These are phyloP conservation scores for Embiotoca jacksoni DNA, from an alignment of 2,113 vertebrate genomes.

Conservation along the genomic window DNA sequence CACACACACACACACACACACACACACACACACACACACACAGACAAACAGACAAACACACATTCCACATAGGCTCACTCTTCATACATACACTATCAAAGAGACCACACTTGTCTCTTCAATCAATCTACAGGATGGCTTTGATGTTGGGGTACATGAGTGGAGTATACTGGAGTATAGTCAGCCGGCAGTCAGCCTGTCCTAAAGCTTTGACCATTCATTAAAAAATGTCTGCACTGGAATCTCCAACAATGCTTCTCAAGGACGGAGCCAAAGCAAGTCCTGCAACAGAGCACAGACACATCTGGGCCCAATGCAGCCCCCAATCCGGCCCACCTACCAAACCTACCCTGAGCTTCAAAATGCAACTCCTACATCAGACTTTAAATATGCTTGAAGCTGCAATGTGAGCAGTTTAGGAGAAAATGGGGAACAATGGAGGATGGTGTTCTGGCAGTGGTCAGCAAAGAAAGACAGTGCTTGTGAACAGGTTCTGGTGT, in stretches of 20 bases:
- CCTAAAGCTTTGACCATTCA: conserved; percentile 31
- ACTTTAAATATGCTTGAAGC: conserved; percentile 7
- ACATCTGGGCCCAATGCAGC: conserved; percentile 67
- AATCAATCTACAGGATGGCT: conserved; percentile 33
- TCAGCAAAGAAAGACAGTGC: neutral
- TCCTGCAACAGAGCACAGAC: conserved; percentile 24
- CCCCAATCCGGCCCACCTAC: neutral
- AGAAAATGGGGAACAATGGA: conserved; percentile 11
- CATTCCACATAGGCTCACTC: conserved; percentile 44
- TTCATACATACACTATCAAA: conserved; percentile 54
- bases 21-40: too few species aligned
- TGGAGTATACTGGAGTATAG: neutral
- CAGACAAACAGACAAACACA: conserved; percentile 22
- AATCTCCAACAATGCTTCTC: conserved; percentile 24
- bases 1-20: conserved; percentile 38
- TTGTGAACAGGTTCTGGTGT: conserved; percentile 1
- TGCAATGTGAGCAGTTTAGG: conserved; percentile 8
- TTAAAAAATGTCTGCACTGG: conserved; percentile 6
- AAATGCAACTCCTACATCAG: conserved; percentile 4
- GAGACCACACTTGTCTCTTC: conserved; percentile 30
- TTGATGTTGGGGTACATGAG: conserved; percentile 43
- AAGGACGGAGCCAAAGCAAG: conserved; percentile 20
- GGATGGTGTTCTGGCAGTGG: neutral
- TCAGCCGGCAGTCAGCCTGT: conserved; percentile 12
- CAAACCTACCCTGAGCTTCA: conserved; percentile 38